Evolutionary conservation across 2,113 vertebrate species (phyloP).

Genomic region (Lophotis ruficrista): DNA sequence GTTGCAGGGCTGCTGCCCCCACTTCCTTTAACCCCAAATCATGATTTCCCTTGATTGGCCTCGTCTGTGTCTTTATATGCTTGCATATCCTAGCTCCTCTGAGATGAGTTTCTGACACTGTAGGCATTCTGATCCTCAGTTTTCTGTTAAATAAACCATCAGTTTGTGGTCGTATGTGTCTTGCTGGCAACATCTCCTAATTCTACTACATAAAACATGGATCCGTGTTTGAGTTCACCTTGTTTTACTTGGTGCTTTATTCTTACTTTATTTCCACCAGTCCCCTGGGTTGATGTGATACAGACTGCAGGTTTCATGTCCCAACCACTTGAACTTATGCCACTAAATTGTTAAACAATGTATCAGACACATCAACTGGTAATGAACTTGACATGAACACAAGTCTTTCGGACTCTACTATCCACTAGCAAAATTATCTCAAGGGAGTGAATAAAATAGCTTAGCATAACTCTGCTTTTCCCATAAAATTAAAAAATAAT

Average conservation of each 20-base stretch:
- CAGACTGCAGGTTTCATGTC: background rate
- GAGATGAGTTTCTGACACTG: background rate
- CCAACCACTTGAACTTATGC: background rate
- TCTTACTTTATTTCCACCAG: background rate
- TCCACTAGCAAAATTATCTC: background rate
- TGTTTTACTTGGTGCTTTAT: background rate
- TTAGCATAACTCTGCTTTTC: background rate
- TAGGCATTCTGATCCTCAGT: background rate
- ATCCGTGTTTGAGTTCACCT: background rate
- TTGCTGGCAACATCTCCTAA: background rate
- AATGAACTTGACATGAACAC: background rate
- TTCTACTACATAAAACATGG: background rate
- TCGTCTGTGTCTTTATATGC: background rate
- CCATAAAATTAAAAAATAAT: background rate
- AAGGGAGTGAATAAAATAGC: background rate
- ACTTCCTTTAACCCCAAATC: background rate
- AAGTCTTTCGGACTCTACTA: background rate
- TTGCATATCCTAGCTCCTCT: background rate
- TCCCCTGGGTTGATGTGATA: background rate
- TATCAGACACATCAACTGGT: background rate
- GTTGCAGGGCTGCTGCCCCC: background rate
- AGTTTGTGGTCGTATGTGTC: background rate
- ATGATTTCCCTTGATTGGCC: background rate
- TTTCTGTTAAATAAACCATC: background rate
- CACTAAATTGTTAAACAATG: background rate